Evolutionary conservation across 2,797 vertebrate genomes (phyloP).

Genomic region (Dendrocincla fuliginosa): DNA sequence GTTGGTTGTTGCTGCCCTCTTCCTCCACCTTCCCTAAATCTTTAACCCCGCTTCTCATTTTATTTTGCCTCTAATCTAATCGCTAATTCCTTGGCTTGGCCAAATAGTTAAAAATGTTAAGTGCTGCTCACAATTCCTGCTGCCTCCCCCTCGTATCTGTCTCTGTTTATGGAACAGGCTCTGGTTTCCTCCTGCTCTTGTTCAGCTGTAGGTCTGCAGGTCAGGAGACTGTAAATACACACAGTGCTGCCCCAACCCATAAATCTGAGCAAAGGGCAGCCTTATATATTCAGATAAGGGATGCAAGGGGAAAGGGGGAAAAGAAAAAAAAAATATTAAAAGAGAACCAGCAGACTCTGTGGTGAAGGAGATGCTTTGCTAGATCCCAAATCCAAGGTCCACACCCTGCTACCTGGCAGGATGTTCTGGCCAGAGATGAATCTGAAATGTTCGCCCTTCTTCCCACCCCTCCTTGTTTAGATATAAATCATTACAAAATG

Average conservation of each 20-base stretch:
- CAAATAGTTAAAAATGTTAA: conserved; percentile 83
- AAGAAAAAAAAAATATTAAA: background rate
- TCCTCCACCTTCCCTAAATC: background rate
- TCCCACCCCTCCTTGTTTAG: background rate
- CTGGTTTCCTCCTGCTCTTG: conserved; percentile 81
- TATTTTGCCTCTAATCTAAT: conserved; percentile 78
- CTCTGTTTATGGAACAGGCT: conserved; percentile 82
- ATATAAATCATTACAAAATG: conserved; percentile 32
- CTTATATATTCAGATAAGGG: conserved; percentile 82
- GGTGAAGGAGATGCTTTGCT: background rate
- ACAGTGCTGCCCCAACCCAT: conserved; percentile 83
- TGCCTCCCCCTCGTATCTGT: conserved; percentile 79
- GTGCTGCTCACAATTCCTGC: conserved; percentile 75
- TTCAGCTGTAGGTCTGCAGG: conserved; percentile 86
- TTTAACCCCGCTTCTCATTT: conserved; percentile 37
- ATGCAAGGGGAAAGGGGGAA: background rate
- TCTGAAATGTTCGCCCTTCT: background rate
- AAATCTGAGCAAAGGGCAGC: conserved; percentile 87
- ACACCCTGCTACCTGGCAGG: background rate
- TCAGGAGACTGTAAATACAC: conserved; percentile 99
- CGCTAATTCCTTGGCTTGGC: conserved; percentile 74
- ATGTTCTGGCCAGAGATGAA: background rate
- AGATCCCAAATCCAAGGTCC: background rate
- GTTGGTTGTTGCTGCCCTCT: background rate
- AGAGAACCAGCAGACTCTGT: conserved; percentile 1